Percentiles rank a stretch among this genome's conserved stretches.
phyloP scores from a whole-genome alignment of 1,140 invertebrate species.

The Zaprionus capensis region DNA sequence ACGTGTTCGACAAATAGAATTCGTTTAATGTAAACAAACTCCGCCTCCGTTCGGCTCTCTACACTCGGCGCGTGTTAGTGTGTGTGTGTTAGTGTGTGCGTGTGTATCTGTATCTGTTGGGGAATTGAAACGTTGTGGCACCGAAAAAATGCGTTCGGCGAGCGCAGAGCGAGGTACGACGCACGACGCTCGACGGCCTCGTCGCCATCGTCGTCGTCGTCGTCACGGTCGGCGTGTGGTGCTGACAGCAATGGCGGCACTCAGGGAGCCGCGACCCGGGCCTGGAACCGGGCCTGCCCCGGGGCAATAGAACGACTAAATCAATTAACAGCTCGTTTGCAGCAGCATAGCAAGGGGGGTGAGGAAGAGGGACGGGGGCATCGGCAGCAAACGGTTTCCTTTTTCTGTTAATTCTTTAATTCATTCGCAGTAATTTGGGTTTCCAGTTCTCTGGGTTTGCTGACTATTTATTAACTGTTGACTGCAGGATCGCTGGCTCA shows the following conservation, averaged over 20 bases:
- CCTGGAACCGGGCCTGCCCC: neutral
- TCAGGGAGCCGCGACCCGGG: conserved; percentile 45
- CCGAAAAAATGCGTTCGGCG: conserved; percentile 36
- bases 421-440: conserved; percentile 62
- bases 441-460: conserved; percentile 52
- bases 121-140: conserved; percentile 51
- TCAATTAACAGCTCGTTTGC: conserved; percentile 81
- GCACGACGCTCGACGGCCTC: conserved; percentile 16
- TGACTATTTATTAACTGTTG: conserved; percentile 78
- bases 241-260: conserved; percentile 80
- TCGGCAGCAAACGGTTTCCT: conserved; percentile 48
- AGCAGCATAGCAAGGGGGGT: neutral
- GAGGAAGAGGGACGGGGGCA: neutral
- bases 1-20: conserved; percentile 82
- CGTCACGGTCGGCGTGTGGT: conserved; percentile 66
- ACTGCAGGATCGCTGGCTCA: conserved; percentile 37
- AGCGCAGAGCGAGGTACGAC: conserved; percentile 5
- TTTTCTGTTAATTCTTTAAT: conserved; percentile 59
- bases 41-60: conserved; percentile 68
- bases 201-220: conserved; percentile 39
- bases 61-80: conserved; percentile 16
- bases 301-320: conserved; percentile 70
- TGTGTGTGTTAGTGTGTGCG: conserved; percentile 43
- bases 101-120: conserved; percentile 36
- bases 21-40: conserved; percentile 84